Evolutionary conservation across 1,140 invertebrate species (phyloP).

Genomic region (Danaus plexippus): DNA sequence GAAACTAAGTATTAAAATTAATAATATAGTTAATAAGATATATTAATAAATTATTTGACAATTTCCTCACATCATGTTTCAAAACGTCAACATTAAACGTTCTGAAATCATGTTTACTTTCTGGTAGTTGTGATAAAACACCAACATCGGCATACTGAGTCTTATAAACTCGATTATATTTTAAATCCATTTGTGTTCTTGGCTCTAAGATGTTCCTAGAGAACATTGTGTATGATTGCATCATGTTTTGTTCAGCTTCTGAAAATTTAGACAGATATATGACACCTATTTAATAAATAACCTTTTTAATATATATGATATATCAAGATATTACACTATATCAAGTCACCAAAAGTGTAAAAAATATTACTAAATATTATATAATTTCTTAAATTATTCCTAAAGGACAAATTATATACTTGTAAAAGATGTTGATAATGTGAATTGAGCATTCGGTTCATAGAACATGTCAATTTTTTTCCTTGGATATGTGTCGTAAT

Average conservation of each 20-base stretch:
- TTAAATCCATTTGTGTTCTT: slow-evolving; percentile 7
- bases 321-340: too few species aligned
- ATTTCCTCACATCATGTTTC: slow-evolving; percentile 35
- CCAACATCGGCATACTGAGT: slow-evolving; percentile 4
- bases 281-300: too few species aligned
- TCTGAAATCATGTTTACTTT: slow-evolving; percentile 33
- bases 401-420: slow-evolving; percentile 18
- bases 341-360: too few species aligned
- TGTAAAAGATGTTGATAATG: slow-evolving; percentile 30
- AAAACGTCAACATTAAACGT: slow-evolving; percentile 46
- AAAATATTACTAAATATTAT: too few species aligned
- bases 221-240: slow-evolving; percentile 10
- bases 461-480: slow-evolving; percentile 38
- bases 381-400: too few species aligned
- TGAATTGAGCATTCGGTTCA: slow-evolving; percentile 23
- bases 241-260: slow-evolving; percentile 11
- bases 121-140: slow-evolving; percentile 18
- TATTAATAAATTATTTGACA: not conserved
- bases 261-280: not conserved
- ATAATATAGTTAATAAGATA: slow-evolving; percentile 7
- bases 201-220: slow-evolving; percentile 24
- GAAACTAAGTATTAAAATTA: too few species aligned
- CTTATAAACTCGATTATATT: slow-evolving; percentile 6
- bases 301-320: too few species aligned
- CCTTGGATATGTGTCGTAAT: slow-evolving; percentile 31